phyloP scores from a whole-genome alignment of 2,113 vertebrate species.

The Anhinga anhinga region DNA sequence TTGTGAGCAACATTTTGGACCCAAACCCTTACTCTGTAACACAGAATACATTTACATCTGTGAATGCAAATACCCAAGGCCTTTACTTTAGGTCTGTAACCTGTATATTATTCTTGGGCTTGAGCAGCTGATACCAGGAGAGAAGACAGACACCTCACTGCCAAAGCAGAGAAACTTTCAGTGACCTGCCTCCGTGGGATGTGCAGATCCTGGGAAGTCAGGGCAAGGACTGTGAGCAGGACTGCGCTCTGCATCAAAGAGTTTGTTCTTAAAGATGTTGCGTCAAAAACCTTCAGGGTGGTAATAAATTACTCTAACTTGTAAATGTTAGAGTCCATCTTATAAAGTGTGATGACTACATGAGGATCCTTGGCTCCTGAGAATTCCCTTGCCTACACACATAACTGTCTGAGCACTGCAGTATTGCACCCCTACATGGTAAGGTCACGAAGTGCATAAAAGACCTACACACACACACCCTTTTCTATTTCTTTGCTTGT shows the following conservation, averaged over 20 bases:
- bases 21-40: not conserved
- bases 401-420: not conserved
- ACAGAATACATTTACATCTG: too few relatives aligned
- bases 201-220: not conserved
- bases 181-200: fast-evolving
- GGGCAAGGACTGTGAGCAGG: not conserved
- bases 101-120: not conserved
- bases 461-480: fast-evolving
- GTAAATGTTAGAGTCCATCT: not conserved
- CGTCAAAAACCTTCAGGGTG: not conserved
- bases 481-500: not conserved
- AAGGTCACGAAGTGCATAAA: not conserved
- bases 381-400: not conserved
- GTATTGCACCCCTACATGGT: not conserved
- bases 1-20: not conserved
- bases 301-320: not conserved
- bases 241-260: not conserved
- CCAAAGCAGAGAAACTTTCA: not conserved
- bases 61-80: not conserved
- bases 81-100: not conserved
- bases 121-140: not conserved
- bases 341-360: not conserved
- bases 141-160: not conserved
- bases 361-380: not conserved
- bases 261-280: fast-evolving